Conservation (phyloP, 2,797 vertebrate genomes). For the Synanceia verrucosa region DNA sequence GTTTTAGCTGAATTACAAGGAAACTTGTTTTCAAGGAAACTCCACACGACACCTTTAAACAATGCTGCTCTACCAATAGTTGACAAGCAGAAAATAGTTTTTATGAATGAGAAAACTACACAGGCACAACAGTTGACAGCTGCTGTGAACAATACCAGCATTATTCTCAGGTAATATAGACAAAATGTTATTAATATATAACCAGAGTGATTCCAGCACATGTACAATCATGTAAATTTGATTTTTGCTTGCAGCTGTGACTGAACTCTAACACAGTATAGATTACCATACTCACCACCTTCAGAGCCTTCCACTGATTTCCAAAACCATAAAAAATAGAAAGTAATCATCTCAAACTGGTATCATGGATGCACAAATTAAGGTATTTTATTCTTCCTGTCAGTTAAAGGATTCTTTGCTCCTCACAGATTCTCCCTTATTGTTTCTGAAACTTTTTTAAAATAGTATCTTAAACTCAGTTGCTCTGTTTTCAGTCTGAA, state of each 20-base stretch:
- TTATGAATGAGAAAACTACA: background rate
- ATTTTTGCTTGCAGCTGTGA: background rate
- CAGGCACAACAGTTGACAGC: background rate
- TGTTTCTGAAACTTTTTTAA: background rate
- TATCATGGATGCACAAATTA: background rate
- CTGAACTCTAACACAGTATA: background rate
- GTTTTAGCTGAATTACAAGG: background rate
- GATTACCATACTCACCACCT: background rate
- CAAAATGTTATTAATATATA: background rate
- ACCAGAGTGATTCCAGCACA: background rate
- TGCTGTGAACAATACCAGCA: background rate
- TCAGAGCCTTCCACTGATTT: background rate
- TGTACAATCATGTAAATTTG: background rate
- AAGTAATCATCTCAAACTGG: background rate
- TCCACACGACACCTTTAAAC: background rate
- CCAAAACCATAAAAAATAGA: background rate
- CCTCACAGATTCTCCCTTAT: background rate
- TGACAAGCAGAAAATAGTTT: background rate
- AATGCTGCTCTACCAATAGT: background rate
- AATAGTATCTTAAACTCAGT: background rate
- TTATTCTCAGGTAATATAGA: background rate
- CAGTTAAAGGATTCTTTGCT: background rate
- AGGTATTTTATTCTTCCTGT: background rate
- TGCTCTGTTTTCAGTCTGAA: constrained; percentile 5
- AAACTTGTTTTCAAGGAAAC: background rate